Base-by-base conservation (phyloP, 2,797 vertebrate genomes). In the Poecilia velifera region DNA sequence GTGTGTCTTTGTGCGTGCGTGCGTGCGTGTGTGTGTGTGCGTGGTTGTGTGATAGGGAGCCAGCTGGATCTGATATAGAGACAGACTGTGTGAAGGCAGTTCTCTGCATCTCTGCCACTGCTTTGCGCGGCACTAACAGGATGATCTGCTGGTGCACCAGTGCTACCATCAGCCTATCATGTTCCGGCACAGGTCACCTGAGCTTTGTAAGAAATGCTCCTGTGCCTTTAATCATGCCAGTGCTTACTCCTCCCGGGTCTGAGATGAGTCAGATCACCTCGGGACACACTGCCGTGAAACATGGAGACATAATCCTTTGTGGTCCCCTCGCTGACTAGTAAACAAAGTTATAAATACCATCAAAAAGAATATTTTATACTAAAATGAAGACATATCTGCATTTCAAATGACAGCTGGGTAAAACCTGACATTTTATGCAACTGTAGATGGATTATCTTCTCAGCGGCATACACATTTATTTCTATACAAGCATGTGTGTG, bases 331-430 rank as follows among this genome's bases (percentile, higher is more conserved):
- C 77, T 34, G 31, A 49, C 66, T 64, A 59, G 80, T 86, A 82
- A 88, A 88, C 81, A 87, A 78, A 80, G 78, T 80, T 87, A 91
- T 89, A 82, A 77, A 90, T 83, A 87, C 49, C 73, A 83, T 89
- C 74, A 85, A 87, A 86, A 28, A 53, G 59, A 47, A 76, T 78
- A 77, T 81, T 22, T 68, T 2, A 76, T 49, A 16, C 49, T 43
- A 22, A 82, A 82, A 73, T 31, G 68, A 82, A 72, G 3, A 80
- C 66, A 4, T 1, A 88, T 88, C 43, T 84, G 53, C 55, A 86
- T 86, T 80, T 87, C 68, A 90, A 79, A 87, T 59, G 6, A 76
- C 20, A 68, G 20, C 64, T 25, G 34, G 36, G 36, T 68, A 41
- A 72, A 13, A 34, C 73, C 43, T 53, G 10, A 62, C 85, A 51